Conservation (phyloP, 1,140 invertebrate genomes). For the Theocolax elegans region DNA sequence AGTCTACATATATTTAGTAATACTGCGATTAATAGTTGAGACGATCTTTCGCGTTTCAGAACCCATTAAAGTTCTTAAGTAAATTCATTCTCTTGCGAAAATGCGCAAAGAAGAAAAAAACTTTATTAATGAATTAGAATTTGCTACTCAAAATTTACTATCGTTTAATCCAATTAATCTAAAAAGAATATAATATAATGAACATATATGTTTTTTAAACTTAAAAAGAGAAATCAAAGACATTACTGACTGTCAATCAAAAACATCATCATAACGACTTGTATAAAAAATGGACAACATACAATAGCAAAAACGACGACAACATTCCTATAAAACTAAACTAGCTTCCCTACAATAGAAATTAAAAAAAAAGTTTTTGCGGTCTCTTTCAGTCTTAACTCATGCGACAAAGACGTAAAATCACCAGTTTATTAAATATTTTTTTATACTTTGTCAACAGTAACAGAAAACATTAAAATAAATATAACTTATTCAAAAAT, state of each 20-base stretch:
- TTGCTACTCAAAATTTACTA: too few species aligned
- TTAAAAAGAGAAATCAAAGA: constrained; percentile 11
- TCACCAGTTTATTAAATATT: not conserved
- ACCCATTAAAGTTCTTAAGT: constrained; percentile 33
- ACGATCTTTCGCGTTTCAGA: constrained; percentile 52
- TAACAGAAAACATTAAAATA: not conserved
- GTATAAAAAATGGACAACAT: constrained; percentile 18
- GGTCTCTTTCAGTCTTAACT: constrained; percentile 27
- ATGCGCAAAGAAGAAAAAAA: too few species aligned
- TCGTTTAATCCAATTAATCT: too few species aligned
- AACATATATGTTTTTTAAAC: constrained; percentile 8
- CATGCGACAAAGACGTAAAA: constrained; percentile 6
- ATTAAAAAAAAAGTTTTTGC: constrained; percentile 17
- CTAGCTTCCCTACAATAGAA: constrained; percentile 11
- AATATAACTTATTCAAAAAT: not conserved
- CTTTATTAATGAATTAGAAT: too few species aligned
- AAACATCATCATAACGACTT: constrained; percentile 5
- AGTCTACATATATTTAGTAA: constrained; percentile 65
- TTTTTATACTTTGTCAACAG: constrained; percentile 2
- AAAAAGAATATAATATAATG: too few species aligned
- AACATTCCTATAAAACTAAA: constrained; percentile 17
- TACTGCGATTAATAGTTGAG: constrained; percentile 66
- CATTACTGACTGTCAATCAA: not conserved
- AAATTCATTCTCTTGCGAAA: constrained; percentile 9
- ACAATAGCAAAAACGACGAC: constrained; percentile 3